Percentiles rank a stretch among this genome's conserved stretches.
phyloP scores from a whole-genome alignment of 2,888 invertebrate genomes.

The Aporophyla lueneburgensis region DNA sequence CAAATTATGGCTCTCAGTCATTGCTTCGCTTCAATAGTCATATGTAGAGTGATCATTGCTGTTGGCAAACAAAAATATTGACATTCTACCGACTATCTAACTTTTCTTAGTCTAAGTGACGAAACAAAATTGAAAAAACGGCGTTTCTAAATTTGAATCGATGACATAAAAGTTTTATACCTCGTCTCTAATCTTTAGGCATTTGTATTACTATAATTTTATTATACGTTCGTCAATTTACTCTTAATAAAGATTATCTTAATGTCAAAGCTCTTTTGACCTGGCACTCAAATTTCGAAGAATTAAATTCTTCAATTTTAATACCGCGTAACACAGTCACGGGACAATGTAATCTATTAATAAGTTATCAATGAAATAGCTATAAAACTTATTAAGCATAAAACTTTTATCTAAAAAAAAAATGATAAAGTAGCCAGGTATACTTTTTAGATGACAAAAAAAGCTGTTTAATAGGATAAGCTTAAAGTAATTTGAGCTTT shows the following conservation, averaged over 20 bases:
- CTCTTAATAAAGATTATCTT: conserved; percentile 59
- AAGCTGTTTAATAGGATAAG: conserved; percentile 69
- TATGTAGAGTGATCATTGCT: conserved; percentile 62
- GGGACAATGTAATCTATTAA: conserved; percentile 54
- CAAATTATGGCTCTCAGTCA: conserved; percentile 83
- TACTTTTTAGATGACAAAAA: conserved; percentile 64
- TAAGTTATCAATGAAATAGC: conserved; percentile 54
- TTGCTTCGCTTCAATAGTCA: conserved; percentile 55
- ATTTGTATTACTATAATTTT: conserved; percentile 45
- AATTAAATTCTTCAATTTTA: conserved; percentile 50
- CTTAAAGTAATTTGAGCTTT: conserved; percentile 80
- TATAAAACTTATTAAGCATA: conserved; percentile 57
- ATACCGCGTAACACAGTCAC: conserved; percentile 57
- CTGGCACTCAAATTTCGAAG: conserved; percentile 44
- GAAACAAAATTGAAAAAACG: background rate
- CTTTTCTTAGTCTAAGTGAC: conserved; percentile 15
- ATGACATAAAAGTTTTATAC: conserved; percentile 21
- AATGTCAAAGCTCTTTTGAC: conserved; percentile 46
- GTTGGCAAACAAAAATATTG: conserved; percentile 57
- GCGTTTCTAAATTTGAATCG: conserved; percentile 39
- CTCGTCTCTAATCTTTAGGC: conserved; percentile 31
- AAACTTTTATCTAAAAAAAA: conserved; percentile 58
- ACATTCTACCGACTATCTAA: conserved; percentile 44
- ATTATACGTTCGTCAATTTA: conserved; percentile 61
- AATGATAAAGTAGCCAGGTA: conserved; percentile 67